Base-by-base conservation (phyloP, 2,888 invertebrate species). In the Teleiodes luculella region DNA sequence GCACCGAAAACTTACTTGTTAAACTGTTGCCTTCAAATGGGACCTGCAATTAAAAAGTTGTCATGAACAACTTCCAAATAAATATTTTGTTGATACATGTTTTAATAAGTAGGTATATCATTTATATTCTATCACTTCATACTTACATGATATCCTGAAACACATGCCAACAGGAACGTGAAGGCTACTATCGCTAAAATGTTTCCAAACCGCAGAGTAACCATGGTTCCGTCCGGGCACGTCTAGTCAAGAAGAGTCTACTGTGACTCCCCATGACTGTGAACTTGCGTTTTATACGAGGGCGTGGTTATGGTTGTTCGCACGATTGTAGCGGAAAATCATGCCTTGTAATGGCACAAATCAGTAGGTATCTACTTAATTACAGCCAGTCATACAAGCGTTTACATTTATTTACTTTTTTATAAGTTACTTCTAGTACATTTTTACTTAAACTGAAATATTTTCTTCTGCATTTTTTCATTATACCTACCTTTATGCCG, bases 281-380 rank as follows among this genome's bases (percentile, higher is more conserved):
- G 87, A 88, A 87, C 85, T 86, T 88, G 78, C 63, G 61, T 81
- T 82, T 76, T 87, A 89, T 87, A 86, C 70, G 72, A 80, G 83
- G 88, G 88, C 84, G 88, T 86, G 86, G 85, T 71, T 70, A 67
- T 63, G 59, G 53, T 53, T 41, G 54, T 60, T 52, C 58, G 66
- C 68, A 66, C 68, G 71, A 67, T 71, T 72, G 70, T 73, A 63
- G 76, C 78, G 83, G 78, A 74, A 78, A 79, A 81, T 81, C 72
- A 80, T 78, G 70, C 67, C 60, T 63, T 72, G 76, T 76, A 76
- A 78, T 78, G 69, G 73, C 69, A 68, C 64, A 63, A 41, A 35
- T 52, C 51, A 57, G 76, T 75, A n/a, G n/a, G n/a, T n/a, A n/a
- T n/a, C n/a, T n/a, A n/a, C n/a, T n/a, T n/a, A 76, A 78, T 78